Conservation (phyloP, 2,113 vertebrate species). For the Circaetus gallicus region DNA sequence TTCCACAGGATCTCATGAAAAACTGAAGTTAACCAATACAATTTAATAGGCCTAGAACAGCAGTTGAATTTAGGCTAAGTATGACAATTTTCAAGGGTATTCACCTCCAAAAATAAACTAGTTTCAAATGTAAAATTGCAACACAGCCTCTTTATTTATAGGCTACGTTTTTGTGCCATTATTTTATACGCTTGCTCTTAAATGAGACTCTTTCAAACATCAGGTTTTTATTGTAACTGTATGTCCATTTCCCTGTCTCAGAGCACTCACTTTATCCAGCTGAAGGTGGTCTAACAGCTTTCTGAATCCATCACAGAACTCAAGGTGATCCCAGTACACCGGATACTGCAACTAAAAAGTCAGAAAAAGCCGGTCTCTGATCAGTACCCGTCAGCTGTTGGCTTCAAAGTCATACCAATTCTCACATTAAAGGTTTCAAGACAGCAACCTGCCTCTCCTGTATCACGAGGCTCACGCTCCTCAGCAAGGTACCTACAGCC, state of each 20-base stretch:
- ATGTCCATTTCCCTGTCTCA: not conserved
- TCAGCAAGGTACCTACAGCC: not conserved
- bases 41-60: not conserved
- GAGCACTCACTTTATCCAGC: constrained; percentile 88
- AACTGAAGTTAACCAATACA: not conserved
- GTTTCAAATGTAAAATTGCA: not conserved
- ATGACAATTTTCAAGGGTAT: not conserved
- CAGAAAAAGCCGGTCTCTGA: not conserved
- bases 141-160: not conserved
- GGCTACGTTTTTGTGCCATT: not conserved
- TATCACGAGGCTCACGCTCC: not conserved
- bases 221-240: not conserved
- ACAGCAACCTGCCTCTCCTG: not conserved
- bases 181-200: not conserved
- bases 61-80: not conserved
- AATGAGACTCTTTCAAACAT: not conserved
- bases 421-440: not conserved
- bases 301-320: constrained; percentile 97
- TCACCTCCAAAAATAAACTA: not conserved
- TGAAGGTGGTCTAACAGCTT: constrained; percentile 96
- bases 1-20: not conserved
- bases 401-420: not conserved
- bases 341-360: constrained; percentile 90
- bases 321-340: constrained; percentile 94
- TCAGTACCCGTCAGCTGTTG: not conserved